Base-by-base conservation (phyloP, 2,888 invertebrate genomes). In the Agrilus mali region DNA sequence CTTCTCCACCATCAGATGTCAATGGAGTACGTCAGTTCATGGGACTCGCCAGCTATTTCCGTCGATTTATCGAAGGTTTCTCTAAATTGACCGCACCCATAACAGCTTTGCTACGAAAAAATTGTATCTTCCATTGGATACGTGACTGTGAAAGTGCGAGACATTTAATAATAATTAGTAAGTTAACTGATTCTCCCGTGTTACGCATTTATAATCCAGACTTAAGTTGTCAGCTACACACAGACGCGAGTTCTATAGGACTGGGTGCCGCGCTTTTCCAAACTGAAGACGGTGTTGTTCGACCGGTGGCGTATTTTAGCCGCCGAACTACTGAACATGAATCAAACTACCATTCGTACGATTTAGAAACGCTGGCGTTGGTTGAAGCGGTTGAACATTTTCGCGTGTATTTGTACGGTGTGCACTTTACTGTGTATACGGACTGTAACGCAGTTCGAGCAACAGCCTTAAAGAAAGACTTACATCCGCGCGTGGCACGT, bases 341-440 rank as follows among this genome's bases (percentile, higher is more conserved):
- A 38, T 40, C 50, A 4, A 35, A 36, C 31, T 53, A 53, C 33
- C 53, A 53, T 40, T 49, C 53, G 2, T 53, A 50, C 40, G 49
- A 52, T 13, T 13, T 41, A 33, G 41, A 41, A 27, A 36, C 41
- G 2, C 6, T 20, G 2, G 20, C 36, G 17, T 13, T 41, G 6
- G 20, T 3, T 3, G 20, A 20, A 5, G 20, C 20, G 6, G 6
- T 20, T 1, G 6, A 20, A 20, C 20, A 20, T 20, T 20, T 20
- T 20, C 4, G 20, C 1, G 20, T 20, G 3, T 20, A 20, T 20
- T 6, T 20, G 4, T 20, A 20, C 7, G 20, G 20, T 20, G 20
- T 20, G 2, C 20, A 20, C 6, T 20, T 20, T 7, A 20, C 20
- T 2, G 20, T 20, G 7, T 20, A 20, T 7, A 20, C 20, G 3